phyloP scores from a whole-genome alignment of 2,888 invertebrate genomes.

The Xylota segnis region DNA sequence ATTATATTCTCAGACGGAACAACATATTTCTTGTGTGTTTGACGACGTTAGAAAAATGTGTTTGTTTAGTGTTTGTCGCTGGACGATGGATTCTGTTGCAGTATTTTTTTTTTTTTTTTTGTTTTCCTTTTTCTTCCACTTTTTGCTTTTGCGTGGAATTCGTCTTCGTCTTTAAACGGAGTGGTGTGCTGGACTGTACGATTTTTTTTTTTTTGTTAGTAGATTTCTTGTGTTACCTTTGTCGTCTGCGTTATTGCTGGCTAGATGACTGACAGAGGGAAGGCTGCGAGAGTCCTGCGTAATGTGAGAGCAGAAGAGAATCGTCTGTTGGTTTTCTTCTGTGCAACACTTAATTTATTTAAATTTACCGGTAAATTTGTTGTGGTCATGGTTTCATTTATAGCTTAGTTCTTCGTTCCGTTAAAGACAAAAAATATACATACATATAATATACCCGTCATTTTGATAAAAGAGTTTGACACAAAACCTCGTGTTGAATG shows the following conservation, averaged over 20 bases:
- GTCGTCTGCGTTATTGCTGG: slow-evolving; percentile 8
- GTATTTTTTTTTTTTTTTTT: slow-evolving; percentile 33
- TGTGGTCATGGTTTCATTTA: slow-evolving; percentile 15
- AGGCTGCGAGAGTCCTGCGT: background rate
- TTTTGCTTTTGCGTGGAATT: slow-evolving; percentile 51
- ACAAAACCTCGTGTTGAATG: slow-evolving; percentile 18
- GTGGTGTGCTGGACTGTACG: background rate
- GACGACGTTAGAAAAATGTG: slow-evolving; percentile 73
- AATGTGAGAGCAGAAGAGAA: slow-evolving; percentile 5
- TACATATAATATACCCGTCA: slow-evolving; percentile 19
- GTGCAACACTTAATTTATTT: slow-evolving; percentile 30
- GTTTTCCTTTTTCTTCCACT: slow-evolving; percentile 8
- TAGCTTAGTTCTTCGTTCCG: background rate
- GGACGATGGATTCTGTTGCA: slow-evolving; percentile 62
- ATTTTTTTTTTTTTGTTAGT: background rate
- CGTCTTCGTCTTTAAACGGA: slow-evolving; percentile 14
- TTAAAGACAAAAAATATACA: no score
- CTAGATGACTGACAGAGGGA: background rate
- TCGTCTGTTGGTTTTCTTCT: background rate
- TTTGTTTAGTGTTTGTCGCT: slow-evolving; percentile 71
- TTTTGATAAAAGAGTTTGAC: slow-evolving; percentile 5
- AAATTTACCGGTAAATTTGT: slow-evolving; percentile 41
- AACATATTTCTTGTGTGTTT: slow-evolving; percentile 73
- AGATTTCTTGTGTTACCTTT: slow-evolving; percentile 13
- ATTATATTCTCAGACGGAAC: slow-evolving; percentile 70